phyloP scores from a whole-genome alignment of 2,797 vertebrate genomes.

The Urosaurus nigricauda region DNA sequence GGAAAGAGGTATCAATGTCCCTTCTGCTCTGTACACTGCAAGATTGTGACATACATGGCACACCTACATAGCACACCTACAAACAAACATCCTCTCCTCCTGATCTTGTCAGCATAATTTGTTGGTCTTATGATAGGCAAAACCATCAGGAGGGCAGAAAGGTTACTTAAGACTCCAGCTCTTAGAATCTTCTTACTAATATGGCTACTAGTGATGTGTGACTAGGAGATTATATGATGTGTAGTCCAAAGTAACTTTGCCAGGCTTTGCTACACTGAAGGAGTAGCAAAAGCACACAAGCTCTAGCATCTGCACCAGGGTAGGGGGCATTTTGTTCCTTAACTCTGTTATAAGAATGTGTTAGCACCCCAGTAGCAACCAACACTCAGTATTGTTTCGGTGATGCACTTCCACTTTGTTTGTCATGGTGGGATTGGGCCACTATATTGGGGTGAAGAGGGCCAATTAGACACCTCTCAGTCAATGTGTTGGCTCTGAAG shows the following conservation, averaged over 20 bases:
- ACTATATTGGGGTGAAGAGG: background rate
- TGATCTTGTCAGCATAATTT: slow-evolving; percentile 30
- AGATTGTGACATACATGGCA: slow-evolving; percentile 14
- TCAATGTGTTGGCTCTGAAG: too few species aligned
- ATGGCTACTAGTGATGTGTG: too few species aligned
- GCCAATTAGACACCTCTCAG: background rate
- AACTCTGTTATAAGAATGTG: background rate
- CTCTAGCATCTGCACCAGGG: background rate
- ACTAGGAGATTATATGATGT: too few species aligned
- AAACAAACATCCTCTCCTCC: background rate
- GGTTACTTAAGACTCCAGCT: too few species aligned
- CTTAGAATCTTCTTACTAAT: too few species aligned
- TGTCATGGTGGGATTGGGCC: background rate
- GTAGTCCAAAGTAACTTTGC: too few species aligned
- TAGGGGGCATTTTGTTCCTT: background rate
- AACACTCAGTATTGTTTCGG: background rate
- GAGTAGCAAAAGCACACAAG: background rate
- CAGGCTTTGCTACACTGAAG: too few species aligned
- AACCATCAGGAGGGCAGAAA: slow-evolving; percentile 6
- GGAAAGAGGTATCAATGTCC: background rate
- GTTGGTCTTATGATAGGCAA: slow-evolving; percentile 21
- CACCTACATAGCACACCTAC: too few species aligned
- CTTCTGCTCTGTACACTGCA: background rate
- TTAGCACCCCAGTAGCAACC: background rate
- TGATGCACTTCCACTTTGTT: background rate